phyloP scores from a whole-genome alignment of 2,888 invertebrate species.

The Chrysopilus asiliformis region DNA sequence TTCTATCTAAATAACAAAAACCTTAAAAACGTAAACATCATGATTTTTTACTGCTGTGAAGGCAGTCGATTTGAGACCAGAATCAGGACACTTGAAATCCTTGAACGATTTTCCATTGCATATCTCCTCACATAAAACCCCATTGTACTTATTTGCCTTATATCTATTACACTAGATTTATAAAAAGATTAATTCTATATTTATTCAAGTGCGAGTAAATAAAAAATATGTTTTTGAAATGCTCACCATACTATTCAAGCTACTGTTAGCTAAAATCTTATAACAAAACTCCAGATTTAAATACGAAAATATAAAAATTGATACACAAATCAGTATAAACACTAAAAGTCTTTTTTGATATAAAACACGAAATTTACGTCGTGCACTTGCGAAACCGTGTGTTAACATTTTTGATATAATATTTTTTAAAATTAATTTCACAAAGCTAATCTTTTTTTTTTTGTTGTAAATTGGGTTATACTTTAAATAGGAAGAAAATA shows the following conservation, averaged over 20 bases:
- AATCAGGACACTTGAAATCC: conserved; percentile 29
- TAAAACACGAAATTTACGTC: conserved; percentile 27
- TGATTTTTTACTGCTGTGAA: conserved; percentile 32
- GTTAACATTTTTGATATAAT: not conserved
- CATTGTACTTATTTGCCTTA: conserved; percentile 27
- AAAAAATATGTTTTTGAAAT: not conserved
- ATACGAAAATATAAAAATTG: conserved; percentile 28
- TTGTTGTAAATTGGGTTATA: too few relatives aligned
- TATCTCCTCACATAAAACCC: conserved; percentile 30
- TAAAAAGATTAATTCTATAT: too few relatives aligned
- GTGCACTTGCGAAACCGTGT: conserved; percentile 18
- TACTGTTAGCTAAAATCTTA: conserved; percentile 29
- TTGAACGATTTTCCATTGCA: conserved; percentile 26
- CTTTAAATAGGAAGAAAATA: too few relatives aligned
- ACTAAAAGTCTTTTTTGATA: conserved; percentile 26
- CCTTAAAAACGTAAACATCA: conserved; percentile 30
- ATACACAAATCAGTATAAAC: conserved; percentile 23
- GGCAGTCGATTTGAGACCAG: conserved; percentile 28
- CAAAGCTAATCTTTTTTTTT: too few relatives aligned
- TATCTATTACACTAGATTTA: conserved; percentile 31
- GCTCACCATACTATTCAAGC: conserved; percentile 29
- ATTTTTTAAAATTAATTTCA: too few relatives aligned
- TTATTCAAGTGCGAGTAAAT: not conserved
- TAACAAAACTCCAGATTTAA: conserved; percentile 32
- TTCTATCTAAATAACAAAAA: conserved; percentile 13